These are phyloP conservation scores for Archocentrus centrarchus DNA, from an alignment of 2,113 vertebrate species.

Conservation along the genomic window DNA sequence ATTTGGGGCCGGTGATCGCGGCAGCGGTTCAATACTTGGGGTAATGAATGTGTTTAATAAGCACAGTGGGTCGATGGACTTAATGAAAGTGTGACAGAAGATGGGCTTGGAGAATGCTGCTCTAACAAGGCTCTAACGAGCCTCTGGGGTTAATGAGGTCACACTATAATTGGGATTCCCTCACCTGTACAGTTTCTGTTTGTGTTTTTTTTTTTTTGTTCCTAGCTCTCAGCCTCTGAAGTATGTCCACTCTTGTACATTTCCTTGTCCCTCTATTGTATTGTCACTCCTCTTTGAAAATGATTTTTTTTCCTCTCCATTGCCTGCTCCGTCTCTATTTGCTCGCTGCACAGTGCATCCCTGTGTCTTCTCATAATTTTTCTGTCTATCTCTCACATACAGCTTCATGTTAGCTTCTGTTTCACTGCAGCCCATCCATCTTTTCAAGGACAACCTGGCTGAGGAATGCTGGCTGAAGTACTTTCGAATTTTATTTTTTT, in stretches of 20 bases:
- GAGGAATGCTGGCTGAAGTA: slow-evolving; percentile 26
- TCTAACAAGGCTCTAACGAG: slow-evolving; percentile 74
- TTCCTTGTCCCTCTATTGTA: slow-evolving; percentile 18
- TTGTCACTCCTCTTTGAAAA: slow-evolving; percentile 7
- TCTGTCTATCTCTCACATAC: slow-evolving; percentile 19
- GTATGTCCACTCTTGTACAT: not conserved
- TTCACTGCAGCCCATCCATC: slow-evolving; percentile 29
- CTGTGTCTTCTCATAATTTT: slow-evolving; percentile 12
- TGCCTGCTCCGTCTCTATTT: not conserved
- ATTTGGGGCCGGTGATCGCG: slow-evolving; percentile 54
- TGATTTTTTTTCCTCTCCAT: not conserved
- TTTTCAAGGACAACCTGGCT: slow-evolving; percentile 49
- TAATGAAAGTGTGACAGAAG: slow-evolving; percentile 82
- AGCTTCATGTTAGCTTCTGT: slow-evolving; percentile 21
- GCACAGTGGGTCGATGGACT: slow-evolving; percentile 77
- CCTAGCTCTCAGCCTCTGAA: not conserved
- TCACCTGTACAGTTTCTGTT: slow-evolving; percentile 41
- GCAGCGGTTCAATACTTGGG: slow-evolving; percentile 74
- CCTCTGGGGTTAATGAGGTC: slow-evolving; percentile 71
- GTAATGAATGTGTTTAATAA: slow-evolving; percentile 86
- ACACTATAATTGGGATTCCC: slow-evolving; percentile 51
- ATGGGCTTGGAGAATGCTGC: slow-evolving; percentile 63
- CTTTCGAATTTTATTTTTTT: slow-evolving; percentile 1
- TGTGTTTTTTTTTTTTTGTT: not conserved
- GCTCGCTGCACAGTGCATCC: not conserved